Evolutionary conservation across 2,888 invertebrate genomes (phyloP), one percentile per base, ranked within the genome.

Genomic region (Galeruca laticollis): DNA sequence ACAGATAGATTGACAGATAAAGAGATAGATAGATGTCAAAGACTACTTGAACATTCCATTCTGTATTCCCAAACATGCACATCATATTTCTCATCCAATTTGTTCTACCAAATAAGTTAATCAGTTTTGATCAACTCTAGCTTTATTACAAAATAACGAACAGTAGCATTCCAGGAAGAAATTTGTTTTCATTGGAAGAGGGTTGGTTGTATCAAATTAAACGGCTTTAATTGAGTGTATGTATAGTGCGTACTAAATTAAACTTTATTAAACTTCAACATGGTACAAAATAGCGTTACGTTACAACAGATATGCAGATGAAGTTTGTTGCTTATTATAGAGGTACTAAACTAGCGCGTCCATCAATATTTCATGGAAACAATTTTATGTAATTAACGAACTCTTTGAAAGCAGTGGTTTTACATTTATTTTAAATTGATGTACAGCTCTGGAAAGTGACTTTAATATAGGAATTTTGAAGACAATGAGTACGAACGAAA

Each of bases 181-280:
- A 40, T n/a, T 40, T n/a, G 6, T 6, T 40, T 40, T 40, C 40
- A 40, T n/a, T n/a, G 13, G 13, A n/a, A 40, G 5, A n/a, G n/a
- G 3, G 40, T n/a, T n/a, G 40, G 40, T 40, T 40, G 13, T 40
- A n/a, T 40, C n/a, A 40, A n/a, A 40, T 40, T 40, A 13, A 40
- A 40, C 3, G 40, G 40, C 0, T 40, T 40, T 40, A 6, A 40
- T 40, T 40, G 40, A 40, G 40, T 40, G 40, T 40, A n/a, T n/a
- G n/a, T 40, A 40, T 40, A 40, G 40, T 40, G 40, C 40, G 40
- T 40, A 40, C 40, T 40, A 40, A 40, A n/a, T 40, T 40, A 40
- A 40, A 40, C 40, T 40, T 40, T 6, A 40, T 40, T 1, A 40
- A 40, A 40, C n/a, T 40, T 40, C 6, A n/a, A 40, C n/a, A 40